Evolutionary conservation across 2,888 invertebrate species (phyloP), one percentile per base, ranked within the genome.

Genomic region (Scaeva pyrastri): DNA sequence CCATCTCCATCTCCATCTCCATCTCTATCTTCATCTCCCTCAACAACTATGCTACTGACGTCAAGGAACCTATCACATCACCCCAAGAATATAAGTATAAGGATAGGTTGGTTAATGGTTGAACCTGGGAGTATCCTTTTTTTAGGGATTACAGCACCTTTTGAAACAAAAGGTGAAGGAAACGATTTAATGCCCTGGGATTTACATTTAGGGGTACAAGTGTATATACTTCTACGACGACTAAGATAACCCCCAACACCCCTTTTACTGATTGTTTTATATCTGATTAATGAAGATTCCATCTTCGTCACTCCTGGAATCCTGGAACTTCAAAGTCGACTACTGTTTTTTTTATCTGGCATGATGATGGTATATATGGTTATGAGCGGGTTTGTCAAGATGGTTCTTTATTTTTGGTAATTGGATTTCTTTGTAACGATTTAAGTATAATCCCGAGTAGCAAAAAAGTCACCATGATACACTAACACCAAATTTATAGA

Each of bases 231-330:
- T 21, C n/a, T 50, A 19, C 19, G 2, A n/a, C n/a, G n/a, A n/a
- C n/a, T 0, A 50, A 16, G 64, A 66, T 66, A 45, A 48, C 48
- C 66, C 31, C 48, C 8, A 14, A 45, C 2, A 48, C 48, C 31
- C 66, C 4, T 36, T 8, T 19, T 48, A 31, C 19, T 66, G 66
- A 66, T 66, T 66, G 66, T 66, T 48, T 66, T 66, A 66, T 66
- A 48, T 66, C 66, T 48, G 48, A 66, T 48, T 66, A 66, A 66
- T 48, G 48, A 21, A 48, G 31, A 31, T 36, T 48, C 31, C 14
- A 7, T 58, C 58, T 58, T 0, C 26, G 64, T 45, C 7, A 39
- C 19, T 31, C 31, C 31, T 4, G 5, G n/a, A n/a, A n/a, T 31
- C 3, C 19, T 58, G 11, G 11, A 16, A 19, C 16, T 19, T 19